Conservation (phyloP, 2,888 invertebrate species). For the Tetragnatha montana region DNA sequence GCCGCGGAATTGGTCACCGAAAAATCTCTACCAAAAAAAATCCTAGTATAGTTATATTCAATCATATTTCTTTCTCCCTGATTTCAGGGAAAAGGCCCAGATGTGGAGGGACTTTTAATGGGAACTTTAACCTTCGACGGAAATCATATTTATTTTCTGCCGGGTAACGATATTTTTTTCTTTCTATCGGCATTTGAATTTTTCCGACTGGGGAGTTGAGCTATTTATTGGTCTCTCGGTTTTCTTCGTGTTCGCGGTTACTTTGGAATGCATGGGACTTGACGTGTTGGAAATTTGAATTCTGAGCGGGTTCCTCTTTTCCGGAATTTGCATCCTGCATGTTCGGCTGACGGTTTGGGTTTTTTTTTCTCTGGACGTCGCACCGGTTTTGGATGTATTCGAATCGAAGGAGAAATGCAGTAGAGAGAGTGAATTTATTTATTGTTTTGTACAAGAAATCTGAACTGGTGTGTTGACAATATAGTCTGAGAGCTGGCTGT, state of each 20-base stretch:
- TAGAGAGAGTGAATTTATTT: too few relatives aligned
- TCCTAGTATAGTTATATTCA: slow-evolving; percentile 18
- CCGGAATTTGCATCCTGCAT: background rate
- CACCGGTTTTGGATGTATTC: background rate
- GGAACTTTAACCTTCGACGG: slow-evolving; percentile 28
- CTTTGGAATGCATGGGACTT: slow-evolving; percentile 1
- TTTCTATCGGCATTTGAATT: background rate
- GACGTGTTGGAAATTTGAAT: background rate
- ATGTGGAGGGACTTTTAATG: slow-evolving; percentile 15
- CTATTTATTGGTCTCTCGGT: background rate
- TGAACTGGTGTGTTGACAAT: too few relatives aligned
- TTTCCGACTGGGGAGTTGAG: background rate
- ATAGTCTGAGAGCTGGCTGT: too few relatives aligned
- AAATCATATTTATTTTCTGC: slow-evolving; percentile 14
- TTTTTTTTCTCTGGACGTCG: background rate
- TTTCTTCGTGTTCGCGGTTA: background rate
- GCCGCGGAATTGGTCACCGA: too few relatives aligned
- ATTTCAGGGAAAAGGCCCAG: background rate
- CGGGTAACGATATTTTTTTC: background rate
- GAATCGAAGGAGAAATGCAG: too few relatives aligned
- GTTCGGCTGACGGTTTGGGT: background rate
- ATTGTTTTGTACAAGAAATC: too few relatives aligned
- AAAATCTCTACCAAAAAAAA: too few relatives aligned
- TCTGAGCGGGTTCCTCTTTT: background rate
- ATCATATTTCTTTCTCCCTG: slow-evolving; percentile 13